These are phyloP conservation scores for Protaetia brevitarsis DNA, from an alignment of 1,140 invertebrate genomes.

Conservation along the genomic window DNA sequence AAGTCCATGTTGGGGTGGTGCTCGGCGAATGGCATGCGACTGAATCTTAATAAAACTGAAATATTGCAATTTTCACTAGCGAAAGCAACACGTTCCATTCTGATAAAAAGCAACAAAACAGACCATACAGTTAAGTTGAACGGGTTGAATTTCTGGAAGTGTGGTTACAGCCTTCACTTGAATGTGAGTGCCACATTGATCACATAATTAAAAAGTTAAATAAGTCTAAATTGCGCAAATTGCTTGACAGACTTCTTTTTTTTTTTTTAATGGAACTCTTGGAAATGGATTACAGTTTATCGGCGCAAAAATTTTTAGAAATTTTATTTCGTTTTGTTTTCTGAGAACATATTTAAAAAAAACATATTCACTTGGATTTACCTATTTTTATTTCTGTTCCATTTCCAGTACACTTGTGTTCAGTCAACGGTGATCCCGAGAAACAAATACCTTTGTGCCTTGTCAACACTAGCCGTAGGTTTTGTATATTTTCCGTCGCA, in stretches of 20 bases:
- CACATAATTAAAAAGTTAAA: constrained; percentile 67
- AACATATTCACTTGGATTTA: neutral
- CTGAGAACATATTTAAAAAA: neutral
- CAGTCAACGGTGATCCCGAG: constrained; percentile 62
- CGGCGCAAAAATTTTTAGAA: no score
- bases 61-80: constrained; percentile 47
- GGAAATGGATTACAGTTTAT: constrained; percentile 60
- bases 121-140: no score
- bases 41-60: neutral
- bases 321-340: neutral
- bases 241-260: constrained; percentile 71
- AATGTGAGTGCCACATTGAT: constrained; percentile 67
- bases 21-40: no score
- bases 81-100: no score
- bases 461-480: constrained; percentile 60
- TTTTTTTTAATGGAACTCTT: constrained; percentile 70
- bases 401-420: constrained; percentile 77
- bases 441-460: constrained; percentile 66
- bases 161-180: no score
- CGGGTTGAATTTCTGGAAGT: no score
- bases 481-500: constrained; percentile 76
- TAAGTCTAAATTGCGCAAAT: constrained; percentile 77
- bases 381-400: no score
- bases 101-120: no score
- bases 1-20: no score